Base-by-base conservation (phyloP, 2,797 vertebrate species). In the Chlorospingus flavigularis region DNA sequence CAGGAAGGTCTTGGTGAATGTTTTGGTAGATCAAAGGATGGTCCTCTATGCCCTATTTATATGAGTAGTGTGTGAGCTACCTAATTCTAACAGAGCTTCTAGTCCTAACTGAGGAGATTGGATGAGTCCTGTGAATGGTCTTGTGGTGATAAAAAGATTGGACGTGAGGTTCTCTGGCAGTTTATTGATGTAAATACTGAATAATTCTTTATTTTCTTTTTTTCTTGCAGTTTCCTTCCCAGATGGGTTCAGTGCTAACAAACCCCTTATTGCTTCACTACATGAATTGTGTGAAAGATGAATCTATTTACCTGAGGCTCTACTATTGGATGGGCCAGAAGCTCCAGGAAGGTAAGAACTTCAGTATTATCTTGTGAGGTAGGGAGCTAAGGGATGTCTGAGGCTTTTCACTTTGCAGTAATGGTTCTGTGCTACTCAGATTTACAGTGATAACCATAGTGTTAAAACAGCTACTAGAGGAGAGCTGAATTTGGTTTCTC, bases 181-280 rank as follows among this genome's bases (percentile, higher is more conserved):
- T 43, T 84, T 89, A 18, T 9, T 88, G 66, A 35, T 35, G 11
- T 28, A 74, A 79, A 58, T 39, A 28, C 14, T 71, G 17, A 92
- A 37, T 42, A 77, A 39, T 39, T 51, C 0, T 28, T 55, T 58
- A 47, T 72, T 62, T 62, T 26, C 17, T 86, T 90, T 33, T 97
- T 47, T 92, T 33, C 19, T 67, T 96, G 78, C 97, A 99, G 99
- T 98, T 99, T 92, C 99, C 99, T 28, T 98, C 99, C 93, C 99
- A 98, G 98, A 99, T 99, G 98, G 99, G 99, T 61, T 99, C 99
- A 30, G 98, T 99, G 93, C 93, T 99, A 77, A 98, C 98, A 66
- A 99, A 97, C 86, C 97, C 98, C 73, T 95, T 99, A 83, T 96
- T 99, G 9, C 98, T 99, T 95, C 99, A 99, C 85, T 99, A 99